Conservation (phyloP, 1,140 invertebrate genomes). For the Battus philenor region DNA sequence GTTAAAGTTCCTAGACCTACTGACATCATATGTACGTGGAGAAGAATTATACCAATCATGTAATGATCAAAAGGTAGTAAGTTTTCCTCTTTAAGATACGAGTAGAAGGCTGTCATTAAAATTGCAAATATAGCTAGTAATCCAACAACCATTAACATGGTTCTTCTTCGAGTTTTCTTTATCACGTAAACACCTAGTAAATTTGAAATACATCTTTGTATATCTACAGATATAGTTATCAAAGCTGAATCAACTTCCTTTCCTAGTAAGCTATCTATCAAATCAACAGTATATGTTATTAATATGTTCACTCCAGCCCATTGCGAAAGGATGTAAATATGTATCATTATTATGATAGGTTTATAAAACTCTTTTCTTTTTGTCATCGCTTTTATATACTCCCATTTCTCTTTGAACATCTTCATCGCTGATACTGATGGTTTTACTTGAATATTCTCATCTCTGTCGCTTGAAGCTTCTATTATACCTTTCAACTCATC, state of each 20-base stretch:
- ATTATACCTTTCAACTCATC: slow-evolving; percentile 39
- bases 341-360: slow-evolving; percentile 30
- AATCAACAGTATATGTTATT: slow-evolving; percentile 22
- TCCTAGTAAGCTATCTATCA: slow-evolving; percentile 23
- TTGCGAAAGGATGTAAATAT: slow-evolving; percentile 25
- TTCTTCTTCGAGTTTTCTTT: slow-evolving; percentile 26
- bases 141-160: slow-evolving; percentile 22
- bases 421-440: slow-evolving; percentile 13
- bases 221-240: slow-evolving; percentile 25
- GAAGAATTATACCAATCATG: slow-evolving; percentile 21
- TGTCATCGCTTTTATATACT: slow-evolving; percentile 18
- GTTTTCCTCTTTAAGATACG: slow-evolving; percentile 21
- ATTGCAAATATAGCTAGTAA: slow-evolving; percentile 20
- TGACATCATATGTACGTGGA: slow-evolving; percentile 28
- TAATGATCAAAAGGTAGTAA: slow-evolving; percentile 19
- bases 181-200: slow-evolving; percentile 26
- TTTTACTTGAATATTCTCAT: slow-evolving; percentile 22
- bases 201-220: slow-evolving; percentile 27
- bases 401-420: slow-evolving; percentile 17
- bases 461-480: slow-evolving; percentile 20
- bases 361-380: slow-evolving; percentile 21
- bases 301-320: slow-evolving; percentile 27
- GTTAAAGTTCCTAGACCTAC: slow-evolving; percentile 29
- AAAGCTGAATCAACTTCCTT: slow-evolving; percentile 16
- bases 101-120: slow-evolving; percentile 20